These are phyloP conservation scores for Xenops minutus DNA, from an alignment of 2,797 vertebrate genomes.

Conservation along the genomic window DNA sequence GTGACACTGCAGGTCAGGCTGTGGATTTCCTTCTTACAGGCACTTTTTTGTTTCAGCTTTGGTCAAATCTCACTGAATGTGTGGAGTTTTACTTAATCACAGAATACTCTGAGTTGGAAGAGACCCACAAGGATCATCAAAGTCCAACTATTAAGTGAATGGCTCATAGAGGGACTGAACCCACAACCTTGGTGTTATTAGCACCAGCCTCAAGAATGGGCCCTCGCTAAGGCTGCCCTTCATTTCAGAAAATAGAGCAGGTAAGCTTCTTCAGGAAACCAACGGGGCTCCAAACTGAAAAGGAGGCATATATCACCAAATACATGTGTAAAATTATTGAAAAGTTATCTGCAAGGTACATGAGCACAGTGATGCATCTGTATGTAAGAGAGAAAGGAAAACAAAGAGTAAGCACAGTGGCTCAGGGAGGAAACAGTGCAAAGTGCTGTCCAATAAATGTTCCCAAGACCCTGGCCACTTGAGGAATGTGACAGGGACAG, in stretches of 20 bases:
- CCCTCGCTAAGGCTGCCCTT: neutral
- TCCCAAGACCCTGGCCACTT: neutral
- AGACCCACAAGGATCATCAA: neutral
- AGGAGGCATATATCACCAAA: neutral
- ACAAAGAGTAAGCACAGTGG: neutral
- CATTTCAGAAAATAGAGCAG: neutral
- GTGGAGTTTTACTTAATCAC: neutral
- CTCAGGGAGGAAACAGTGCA: neutral
- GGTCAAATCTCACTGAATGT: neutral
- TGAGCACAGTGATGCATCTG: neutral
- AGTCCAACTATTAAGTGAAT: neutral
- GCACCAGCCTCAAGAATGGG: neutral
- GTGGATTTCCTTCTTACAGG: neutral
- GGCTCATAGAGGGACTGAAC: neutral
- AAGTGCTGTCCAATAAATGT: neutral
- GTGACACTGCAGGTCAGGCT: neutral
- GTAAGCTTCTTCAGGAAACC: neutral
- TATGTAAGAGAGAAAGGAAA: neutral
- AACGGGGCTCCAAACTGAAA: neutral
- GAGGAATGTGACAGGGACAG: neutral
- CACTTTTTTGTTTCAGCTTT: neutral
- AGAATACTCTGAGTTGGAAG: neutral
- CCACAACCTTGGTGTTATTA: neutral
- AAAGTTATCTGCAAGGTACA: neutral
- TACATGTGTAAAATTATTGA: neutral